These are phyloP conservation scores for Pristionchus japonicus DNA, from an alignment of 2,888 invertebrate species.

Conservation along the genomic window DNA sequence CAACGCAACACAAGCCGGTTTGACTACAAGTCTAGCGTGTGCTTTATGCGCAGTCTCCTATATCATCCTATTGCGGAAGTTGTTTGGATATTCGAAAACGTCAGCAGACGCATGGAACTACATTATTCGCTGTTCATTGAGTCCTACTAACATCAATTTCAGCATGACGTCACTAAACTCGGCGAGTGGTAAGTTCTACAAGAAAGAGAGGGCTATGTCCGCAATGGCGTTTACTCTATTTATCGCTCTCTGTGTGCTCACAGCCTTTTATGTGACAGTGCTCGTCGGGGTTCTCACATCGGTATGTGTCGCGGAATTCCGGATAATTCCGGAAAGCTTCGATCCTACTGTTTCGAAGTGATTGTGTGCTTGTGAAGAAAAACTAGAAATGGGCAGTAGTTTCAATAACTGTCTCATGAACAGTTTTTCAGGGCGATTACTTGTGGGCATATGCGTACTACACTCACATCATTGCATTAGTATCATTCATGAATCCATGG, in stretches of 20 bases:
- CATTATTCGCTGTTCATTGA: neutral
- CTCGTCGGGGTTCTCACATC: neutral
- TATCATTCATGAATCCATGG: neutral
- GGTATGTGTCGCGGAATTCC: neutral
- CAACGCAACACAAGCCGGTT: neutral
- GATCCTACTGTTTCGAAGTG: too few relatives aligned
- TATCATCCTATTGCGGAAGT: neutral
- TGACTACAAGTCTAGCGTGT: neutral
- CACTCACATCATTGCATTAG: neutral
- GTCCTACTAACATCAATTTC: neutral
- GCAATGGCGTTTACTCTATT: neutral
- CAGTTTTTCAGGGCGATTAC: neutral
- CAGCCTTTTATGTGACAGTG: neutral
- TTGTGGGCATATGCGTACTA: neutral
- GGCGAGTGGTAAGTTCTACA: too few relatives aligned
- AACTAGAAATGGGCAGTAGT: too few relatives aligned
- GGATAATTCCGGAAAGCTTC: neutral
- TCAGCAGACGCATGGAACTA: neutral
- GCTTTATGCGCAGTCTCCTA: neutral
- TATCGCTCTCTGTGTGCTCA: neutral
- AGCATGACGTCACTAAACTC: neutral
- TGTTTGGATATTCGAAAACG: neutral
- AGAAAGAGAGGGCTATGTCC: neutral
- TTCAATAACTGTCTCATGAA: neutral
- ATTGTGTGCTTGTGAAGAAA: too few relatives aligned